These are phyloP conservation scores for Elysia crispata DNA, from an alignment of 2,888 invertebrate genomes.

Conservation along the genomic window DNA sequence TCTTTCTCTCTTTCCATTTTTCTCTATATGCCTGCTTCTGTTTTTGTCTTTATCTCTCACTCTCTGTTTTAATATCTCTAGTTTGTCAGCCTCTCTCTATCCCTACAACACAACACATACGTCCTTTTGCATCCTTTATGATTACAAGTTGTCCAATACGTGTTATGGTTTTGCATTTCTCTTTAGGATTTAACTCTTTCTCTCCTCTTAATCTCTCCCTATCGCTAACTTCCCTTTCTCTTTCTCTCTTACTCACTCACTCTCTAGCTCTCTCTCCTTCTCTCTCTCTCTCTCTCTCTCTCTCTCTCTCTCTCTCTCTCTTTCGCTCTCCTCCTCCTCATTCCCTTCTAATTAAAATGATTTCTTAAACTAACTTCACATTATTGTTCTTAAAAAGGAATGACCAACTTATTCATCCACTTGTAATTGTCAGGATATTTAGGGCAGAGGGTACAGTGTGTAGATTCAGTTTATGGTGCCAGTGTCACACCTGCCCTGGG, in stretches of 20 bases:
- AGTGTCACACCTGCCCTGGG: too few species aligned
- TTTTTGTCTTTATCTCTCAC: neutral
- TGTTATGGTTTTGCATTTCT: too few species aligned
- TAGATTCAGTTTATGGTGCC: too few species aligned
- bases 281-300: neutral
- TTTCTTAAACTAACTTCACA: too few species aligned
- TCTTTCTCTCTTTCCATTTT: neutral
- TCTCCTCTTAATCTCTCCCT: neutral
- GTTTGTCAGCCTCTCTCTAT: constrained; percentile 1
- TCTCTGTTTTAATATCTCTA: neutral
- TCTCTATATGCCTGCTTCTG: too few species aligned
- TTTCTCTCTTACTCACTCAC: neutral
- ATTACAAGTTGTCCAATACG: too few species aligned
- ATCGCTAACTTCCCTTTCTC: neutral
- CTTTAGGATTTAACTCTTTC: neutral
- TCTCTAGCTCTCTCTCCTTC: neutral
- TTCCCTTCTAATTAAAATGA: too few species aligned
- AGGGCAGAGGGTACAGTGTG: too few species aligned
- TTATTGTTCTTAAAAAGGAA: too few species aligned
- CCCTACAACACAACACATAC: neutral
- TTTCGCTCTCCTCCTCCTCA: neutral
- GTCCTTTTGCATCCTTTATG: neutral
- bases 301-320: constrained; percentile 7
- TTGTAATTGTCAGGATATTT: too few species aligned
- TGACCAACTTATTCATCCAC: too few species aligned